Conservation (phyloP, 2,113 vertebrate genomes). For the Dolichotis patagonum region DNA sequence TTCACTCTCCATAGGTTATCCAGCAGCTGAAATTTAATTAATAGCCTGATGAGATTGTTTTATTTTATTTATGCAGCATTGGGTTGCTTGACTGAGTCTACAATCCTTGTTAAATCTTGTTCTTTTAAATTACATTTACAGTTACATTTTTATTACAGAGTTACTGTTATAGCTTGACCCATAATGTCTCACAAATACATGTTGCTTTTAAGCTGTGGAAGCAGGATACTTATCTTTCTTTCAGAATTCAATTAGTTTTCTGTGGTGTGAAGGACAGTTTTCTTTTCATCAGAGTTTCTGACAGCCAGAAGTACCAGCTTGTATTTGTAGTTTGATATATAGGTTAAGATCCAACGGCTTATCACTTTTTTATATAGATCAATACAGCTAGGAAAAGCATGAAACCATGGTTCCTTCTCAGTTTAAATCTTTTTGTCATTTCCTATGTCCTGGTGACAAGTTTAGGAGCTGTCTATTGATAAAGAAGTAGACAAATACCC, state of each 20-base stretch:
- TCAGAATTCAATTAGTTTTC: conserved; percentile 42
- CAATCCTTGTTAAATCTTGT: conserved; percentile 12
- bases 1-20: not conserved
- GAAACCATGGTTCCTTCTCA: not conserved
- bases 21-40: conserved; percentile 26
- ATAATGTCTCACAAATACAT: not conserved
- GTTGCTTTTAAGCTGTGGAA: not conserved
- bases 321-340: conserved; percentile 53
- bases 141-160: conserved; percentile 8
- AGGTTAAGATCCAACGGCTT: conserved; percentile 47
- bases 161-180: conserved; percentile 35
- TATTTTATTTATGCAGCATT: conserved; percentile 34
- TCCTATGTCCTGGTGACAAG: conserved; percentile 51
- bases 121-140: conserved; percentile 51
- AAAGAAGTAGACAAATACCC: not conserved
- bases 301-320: conserved; percentile 22
- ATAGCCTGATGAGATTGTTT: not conserved
- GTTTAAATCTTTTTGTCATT: conserved; percentile 72
- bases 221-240: not conserved
- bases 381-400: conserved; percentile 22
- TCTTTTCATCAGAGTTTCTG: conserved; percentile 62
- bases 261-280: not conserved
- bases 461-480: conserved; percentile 39
- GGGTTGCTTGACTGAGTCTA: not conserved
- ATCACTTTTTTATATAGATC: conserved; percentile 62